phyloP scores from a whole-genome alignment of 2,888 invertebrate species.

The Pristionchus fissidentatus region DNA sequence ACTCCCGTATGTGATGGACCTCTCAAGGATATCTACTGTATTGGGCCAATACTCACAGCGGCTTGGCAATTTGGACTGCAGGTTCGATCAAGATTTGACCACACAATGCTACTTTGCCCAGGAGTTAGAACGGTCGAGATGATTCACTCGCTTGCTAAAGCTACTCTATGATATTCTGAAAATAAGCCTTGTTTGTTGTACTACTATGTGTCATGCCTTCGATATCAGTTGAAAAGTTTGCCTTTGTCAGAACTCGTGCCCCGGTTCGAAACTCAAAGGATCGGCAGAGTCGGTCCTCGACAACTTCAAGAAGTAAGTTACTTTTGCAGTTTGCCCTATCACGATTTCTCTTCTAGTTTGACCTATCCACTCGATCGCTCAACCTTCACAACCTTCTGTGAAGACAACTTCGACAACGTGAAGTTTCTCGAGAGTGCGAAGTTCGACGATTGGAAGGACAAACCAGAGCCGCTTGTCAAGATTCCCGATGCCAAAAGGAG shows the following conservation, averaged over 20 bases:
- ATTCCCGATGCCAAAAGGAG: conserved; percentile 55
- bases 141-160: too few relatives aligned
- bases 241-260: conserved; percentile 63
- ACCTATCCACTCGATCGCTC: conserved; percentile 54
- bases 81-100: not conserved
- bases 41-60: conserved; percentile 55
- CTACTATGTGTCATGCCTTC: too few relatives aligned
- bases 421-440: conserved; percentile 56
- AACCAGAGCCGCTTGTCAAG: conserved; percentile 52
- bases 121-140: too few relatives aligned
- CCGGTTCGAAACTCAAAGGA: conserved; percentile 60
- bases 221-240: not conserved
- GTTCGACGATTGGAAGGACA: conserved; percentile 60
- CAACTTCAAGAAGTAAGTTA: conserved; percentile 54
- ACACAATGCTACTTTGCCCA: too few relatives aligned
- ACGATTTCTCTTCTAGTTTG: conserved; percentile 52
- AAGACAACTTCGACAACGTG: conserved; percentile 60
- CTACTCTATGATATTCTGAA: not conserved
- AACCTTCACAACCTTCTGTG: conserved; percentile 62
- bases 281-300: conserved; percentile 56
- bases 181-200: too few relatives aligned
- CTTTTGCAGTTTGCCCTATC: not conserved
- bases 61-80: conserved; percentile 59
- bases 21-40: conserved; percentile 63
- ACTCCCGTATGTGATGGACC: conserved; percentile 62